phyloP scores from a whole-genome alignment of 2,797 vertebrate species.

The Arrhamphus sclerolepis region DNA sequence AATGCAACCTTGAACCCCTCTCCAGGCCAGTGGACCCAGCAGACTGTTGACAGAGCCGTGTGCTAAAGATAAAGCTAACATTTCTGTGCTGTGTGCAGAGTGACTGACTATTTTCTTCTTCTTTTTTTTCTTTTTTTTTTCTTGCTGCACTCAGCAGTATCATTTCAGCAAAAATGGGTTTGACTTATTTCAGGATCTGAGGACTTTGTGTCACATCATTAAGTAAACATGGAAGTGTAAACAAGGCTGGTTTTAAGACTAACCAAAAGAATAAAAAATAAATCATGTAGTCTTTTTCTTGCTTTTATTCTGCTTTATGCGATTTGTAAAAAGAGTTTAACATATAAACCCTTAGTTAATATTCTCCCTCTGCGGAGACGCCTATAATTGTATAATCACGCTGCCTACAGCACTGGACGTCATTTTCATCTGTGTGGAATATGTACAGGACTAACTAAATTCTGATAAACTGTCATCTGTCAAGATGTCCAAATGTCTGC shows the following conservation, averaged over 20 bases:
- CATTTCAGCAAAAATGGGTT: slow-evolving; percentile 49
- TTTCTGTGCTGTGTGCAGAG: slow-evolving; percentile 61
- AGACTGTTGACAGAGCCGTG: slow-evolving; percentile 82
- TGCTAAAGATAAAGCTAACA: slow-evolving; percentile 79
- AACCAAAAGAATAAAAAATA: background rate
- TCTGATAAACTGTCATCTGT: background rate
- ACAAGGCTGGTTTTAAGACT: background rate
- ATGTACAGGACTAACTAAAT: background rate
- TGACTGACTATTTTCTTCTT: slow-evolving; percentile 27
- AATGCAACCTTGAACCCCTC: slow-evolving; percentile 82
- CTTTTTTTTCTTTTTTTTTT: slow-evolving; percentile 25
- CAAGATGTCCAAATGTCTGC: background rate
- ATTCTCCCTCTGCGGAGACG: too few relatives aligned
- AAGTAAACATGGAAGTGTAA: slow-evolving; percentile 27
- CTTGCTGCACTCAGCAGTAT: slow-evolving; percentile 71
- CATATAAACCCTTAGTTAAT: too few relatives aligned
- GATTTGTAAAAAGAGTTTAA: too few relatives aligned
- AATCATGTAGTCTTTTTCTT: background rate
- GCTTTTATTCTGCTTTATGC: too few relatives aligned
- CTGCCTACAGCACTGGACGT: background rate
- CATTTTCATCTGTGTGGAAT: slow-evolving; percentile 14
- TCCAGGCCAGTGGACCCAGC: slow-evolving; percentile 80
- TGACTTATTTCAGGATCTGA: slow-evolving; percentile 40
- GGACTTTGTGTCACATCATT: slow-evolving; percentile 35
- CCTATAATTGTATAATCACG: background rate